Evolutionary conservation across 2,797 vertebrate genomes (phyloP).

Genomic region (Okamejei kenojei): DNA sequence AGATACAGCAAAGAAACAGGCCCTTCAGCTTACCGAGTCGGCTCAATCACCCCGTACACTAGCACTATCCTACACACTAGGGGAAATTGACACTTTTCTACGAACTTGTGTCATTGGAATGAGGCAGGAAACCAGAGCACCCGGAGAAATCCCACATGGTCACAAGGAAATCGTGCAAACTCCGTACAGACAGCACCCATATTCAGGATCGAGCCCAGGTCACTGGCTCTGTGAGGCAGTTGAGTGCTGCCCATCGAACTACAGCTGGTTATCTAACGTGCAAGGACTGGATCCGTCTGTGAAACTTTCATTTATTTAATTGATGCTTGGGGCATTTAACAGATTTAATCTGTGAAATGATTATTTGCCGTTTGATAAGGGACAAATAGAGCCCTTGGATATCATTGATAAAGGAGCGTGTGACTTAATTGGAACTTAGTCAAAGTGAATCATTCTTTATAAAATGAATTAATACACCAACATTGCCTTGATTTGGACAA

Average conservation of each 20-base stretch:
- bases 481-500: background rate
- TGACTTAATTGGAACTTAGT: background rate
- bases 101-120: too few relatives aligned
- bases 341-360: background rate
- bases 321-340: background rate
- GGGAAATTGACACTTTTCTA: too few relatives aligned
- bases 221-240: too few relatives aligned
- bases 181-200: too few relatives aligned
- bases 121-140: too few relatives aligned
- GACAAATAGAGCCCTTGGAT: background rate
- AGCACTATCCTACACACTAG: too few relatives aligned
- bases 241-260: background rate
- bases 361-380: background rate
- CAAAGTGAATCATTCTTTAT: background rate
- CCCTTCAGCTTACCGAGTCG: too few relatives aligned
- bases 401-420: background rate
- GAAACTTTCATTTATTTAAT: background rate
- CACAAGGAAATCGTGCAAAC: too few relatives aligned
- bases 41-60: too few relatives aligned
- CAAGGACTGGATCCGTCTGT: background rate
- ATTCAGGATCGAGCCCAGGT: too few relatives aligned
- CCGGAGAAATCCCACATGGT: too few relatives aligned
- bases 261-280: background rate
- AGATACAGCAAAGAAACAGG: too few relatives aligned
- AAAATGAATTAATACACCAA: background rate